phyloP scores from a whole-genome alignment of 2,888 invertebrate species.

The Pocota personata region DNA sequence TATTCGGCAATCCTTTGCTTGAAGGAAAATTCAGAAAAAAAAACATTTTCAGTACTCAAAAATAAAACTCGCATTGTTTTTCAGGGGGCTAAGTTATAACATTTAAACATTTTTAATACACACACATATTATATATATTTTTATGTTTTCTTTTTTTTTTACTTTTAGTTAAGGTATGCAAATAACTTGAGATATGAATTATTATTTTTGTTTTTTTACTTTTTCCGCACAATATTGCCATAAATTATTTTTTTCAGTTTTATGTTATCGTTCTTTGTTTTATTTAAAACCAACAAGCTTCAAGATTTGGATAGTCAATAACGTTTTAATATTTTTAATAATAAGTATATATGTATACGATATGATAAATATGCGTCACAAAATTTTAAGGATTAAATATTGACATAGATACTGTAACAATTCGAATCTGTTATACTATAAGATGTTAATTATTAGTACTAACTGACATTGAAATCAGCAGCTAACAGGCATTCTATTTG shows the following conservation, averaged over 20 bases:
- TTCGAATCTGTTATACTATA: constrained; percentile 3
- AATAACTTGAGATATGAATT: constrained; percentile 66
- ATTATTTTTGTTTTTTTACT: constrained; percentile 10
- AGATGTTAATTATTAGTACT: constrained; percentile 3
- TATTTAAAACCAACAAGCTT: constrained; percentile 51
- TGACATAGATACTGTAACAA: constrained; percentile 70
- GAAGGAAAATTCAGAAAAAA: no score
- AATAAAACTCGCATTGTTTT: constrained; percentile 55
- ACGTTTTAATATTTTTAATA: constrained; percentile 49
- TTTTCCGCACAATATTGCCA: constrained; percentile 65
- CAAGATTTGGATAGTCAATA: constrained; percentile 57
- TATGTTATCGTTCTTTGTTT: constrained; percentile 4
- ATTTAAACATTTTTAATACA: constrained; percentile 72
- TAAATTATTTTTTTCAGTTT: constrained; percentile 6
- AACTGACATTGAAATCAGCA: neutral
- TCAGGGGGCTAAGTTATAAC: constrained; percentile 72
- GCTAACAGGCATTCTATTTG: constrained; percentile 1
- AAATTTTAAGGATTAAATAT: constrained; percentile 67
- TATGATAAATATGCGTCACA: constrained; percentile 71
- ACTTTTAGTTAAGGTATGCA: constrained; percentile 49
- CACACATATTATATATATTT: constrained; percentile 74
- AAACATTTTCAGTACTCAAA: no score
- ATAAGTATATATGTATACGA: constrained; percentile 60
- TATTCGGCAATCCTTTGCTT: no score
- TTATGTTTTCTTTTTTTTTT: constrained; percentile 40